These are phyloP conservation scores for Serilophus lunatus DNA, from an alignment of 2,113 vertebrate species.

Conservation along the genomic window DNA sequence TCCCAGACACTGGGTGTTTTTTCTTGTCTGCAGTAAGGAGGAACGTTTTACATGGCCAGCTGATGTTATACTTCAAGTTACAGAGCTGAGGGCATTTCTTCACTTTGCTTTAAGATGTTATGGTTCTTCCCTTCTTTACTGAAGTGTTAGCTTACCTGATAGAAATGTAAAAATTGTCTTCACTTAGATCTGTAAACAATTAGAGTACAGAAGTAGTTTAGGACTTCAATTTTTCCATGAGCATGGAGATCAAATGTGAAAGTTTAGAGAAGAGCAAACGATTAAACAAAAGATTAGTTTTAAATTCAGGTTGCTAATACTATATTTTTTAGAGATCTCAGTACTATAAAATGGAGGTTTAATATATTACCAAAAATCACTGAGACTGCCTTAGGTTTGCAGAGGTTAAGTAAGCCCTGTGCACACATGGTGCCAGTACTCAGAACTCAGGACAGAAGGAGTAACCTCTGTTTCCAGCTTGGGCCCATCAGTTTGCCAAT, in stretches of 20 bases:
- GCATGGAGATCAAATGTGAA: neutral
- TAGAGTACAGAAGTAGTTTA: neutral
- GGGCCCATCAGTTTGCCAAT: neutral
- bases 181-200: neutral
- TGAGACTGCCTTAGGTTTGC: neutral
- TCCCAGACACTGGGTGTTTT: neutral
- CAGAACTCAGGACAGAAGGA: neutral
- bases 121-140: neutral
- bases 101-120: neutral
- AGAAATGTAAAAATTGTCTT: neutral
- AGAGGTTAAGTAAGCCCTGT: neutral
- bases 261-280: neutral
- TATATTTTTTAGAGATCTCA: neutral
- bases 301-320: neutral
- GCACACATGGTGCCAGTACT: neutral
- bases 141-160: neutral
- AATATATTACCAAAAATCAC: neutral
- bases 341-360: neutral
- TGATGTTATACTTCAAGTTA: neutral
- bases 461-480: neutral
- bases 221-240: neutral
- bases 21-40: neutral
- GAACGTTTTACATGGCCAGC: neutral
- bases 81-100: neutral
- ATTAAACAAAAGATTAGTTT: neutral